These are phyloP conservation scores for Triplophysa dalaica DNA, from an alignment of 2,113 vertebrate species.

Conservation along the genomic window DNA sequence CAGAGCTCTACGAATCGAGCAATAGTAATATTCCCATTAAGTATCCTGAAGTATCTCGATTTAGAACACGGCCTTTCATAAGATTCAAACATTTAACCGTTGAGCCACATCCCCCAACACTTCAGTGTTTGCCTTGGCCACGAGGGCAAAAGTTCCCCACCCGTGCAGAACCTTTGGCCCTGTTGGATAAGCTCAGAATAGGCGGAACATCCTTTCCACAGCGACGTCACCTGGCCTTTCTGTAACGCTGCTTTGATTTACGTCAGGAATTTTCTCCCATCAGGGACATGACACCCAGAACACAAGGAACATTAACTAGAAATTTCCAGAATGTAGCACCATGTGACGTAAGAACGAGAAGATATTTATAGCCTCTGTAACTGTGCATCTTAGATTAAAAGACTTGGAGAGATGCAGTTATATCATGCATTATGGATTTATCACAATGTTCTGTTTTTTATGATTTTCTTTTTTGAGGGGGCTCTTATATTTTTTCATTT, in stretches of 20 bases:
- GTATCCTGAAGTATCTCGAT: neutral
- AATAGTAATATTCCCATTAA: neutral
- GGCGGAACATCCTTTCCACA: slow-evolving; percentile 1
- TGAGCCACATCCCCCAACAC: neutral
- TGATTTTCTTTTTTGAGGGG: too few species aligned
- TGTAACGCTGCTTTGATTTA: slow-evolving; percentile 25
- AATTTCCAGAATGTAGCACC: slow-evolving; percentile 59
- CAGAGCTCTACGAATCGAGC: too few species aligned
- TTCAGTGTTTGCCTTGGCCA: neutral
- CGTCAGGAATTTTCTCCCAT: slow-evolving; percentile 40
- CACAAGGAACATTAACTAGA: slow-evolving; percentile 13
- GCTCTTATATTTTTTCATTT: too few species aligned
- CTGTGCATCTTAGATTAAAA: slow-evolving; percentile 57
- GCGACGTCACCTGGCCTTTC: neutral
- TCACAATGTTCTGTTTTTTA: too few species aligned
- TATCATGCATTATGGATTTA: too few species aligned
- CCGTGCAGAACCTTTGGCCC: slow-evolving; percentile 2
- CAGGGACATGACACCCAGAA: slow-evolving; percentile 52
- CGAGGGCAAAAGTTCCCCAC: slow-evolving; percentile 9
- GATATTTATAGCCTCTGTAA: slow-evolving; percentile 73
- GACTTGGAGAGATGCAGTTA: too few species aligned
- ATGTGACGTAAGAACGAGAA: slow-evolving; percentile 63
- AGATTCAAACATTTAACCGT: neutral
- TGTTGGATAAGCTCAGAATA: slow-evolving; percentile 18
- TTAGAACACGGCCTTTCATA: neutral